These are phyloP conservation scores for Parapsyche elsis DNA, from an alignment of 1,140 invertebrate species.

Conservation along the genomic window DNA sequence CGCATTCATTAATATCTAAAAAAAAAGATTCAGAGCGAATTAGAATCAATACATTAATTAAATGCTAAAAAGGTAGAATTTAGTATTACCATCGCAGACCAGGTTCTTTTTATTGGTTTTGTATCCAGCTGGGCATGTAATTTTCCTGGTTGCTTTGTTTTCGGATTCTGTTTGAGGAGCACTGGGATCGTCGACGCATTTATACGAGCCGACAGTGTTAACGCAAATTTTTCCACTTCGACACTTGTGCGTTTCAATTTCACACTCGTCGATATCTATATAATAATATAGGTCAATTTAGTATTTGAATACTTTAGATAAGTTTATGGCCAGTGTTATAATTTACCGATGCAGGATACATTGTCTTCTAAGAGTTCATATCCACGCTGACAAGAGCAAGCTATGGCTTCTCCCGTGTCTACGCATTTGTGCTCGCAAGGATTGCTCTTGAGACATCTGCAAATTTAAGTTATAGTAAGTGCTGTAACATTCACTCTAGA, in stretches of 20 bases:
- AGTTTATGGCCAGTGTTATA: not conserved
- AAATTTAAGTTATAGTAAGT: conserved; percentile 22
- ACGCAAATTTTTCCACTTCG: conserved; percentile 69
- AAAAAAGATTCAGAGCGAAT: conserved; percentile 23
- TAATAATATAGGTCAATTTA: conserved; percentile 4
- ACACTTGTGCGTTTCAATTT: conserved; percentile 70
- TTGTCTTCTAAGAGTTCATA: conserved; percentile 75
- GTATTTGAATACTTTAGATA: not conserved
- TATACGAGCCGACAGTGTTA: conserved; percentile 71
- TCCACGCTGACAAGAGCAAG: conserved; percentile 75
- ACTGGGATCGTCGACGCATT: conserved; percentile 62
- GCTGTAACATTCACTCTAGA: no score
- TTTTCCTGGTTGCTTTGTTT: conserved; percentile 52
- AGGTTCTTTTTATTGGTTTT: conserved; percentile 69
- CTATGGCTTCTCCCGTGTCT: conserved; percentile 71
- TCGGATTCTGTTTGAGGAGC: conserved; percentile 44
- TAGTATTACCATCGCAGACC: conserved; percentile 74
- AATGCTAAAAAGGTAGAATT: conserved; percentile 33
- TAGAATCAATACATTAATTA: not conserved
- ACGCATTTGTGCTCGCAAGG: conserved; percentile 76
- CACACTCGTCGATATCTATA: conserved; percentile 79
- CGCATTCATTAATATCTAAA: conserved; percentile 80
- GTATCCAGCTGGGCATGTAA: conserved; percentile 73
- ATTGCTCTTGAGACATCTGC: conserved; percentile 71
- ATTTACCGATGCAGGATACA: conserved; percentile 71